Evolutionary conservation across 2,888 invertebrate genomes (phyloP).

Genomic region (Gymnosoma rotundatum): DNA sequence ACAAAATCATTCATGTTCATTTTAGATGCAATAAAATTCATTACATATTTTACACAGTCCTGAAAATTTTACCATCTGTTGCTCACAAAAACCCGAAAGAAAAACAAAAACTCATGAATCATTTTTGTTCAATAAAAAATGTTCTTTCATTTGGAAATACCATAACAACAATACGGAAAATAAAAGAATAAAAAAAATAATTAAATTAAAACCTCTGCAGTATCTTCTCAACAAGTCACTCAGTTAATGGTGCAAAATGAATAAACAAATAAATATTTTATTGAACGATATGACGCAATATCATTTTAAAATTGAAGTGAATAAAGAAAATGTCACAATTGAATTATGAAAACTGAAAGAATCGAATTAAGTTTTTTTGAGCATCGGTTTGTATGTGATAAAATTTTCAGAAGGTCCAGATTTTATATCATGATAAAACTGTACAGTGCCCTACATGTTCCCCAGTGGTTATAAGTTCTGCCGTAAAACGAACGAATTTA

Average conservation of each 20-base stretch:
- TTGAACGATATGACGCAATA: constrained; percentile 7
- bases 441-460: too few species aligned
- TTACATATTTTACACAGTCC: too few species aligned
- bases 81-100: not conserved
- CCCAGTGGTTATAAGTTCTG: too few species aligned
- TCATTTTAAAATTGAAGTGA: not conserved
- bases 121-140: not conserved
- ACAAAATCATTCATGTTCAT: too few species aligned
- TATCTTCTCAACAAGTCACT: not conserved
- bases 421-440: too few species aligned
- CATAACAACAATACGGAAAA: not conserved
- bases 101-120: not conserved
- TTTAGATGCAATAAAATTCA: too few species aligned
- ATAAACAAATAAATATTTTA: constrained; percentile 27
- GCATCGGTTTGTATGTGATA: too few species aligned
- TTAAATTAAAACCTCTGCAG: not conserved
- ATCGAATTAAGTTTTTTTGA: too few species aligned
- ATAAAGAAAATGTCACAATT: not conserved
- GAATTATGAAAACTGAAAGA: not conserved
- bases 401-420: too few species aligned
- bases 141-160: not conserved
- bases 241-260: constrained; percentile 10
- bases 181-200: not conserved
- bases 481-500: too few species aligned
- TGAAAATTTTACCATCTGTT: too few species aligned